Evolutionary conservation across 2,113 vertebrate genomes (phyloP).

Genomic region (Malurus elegans): DNA sequence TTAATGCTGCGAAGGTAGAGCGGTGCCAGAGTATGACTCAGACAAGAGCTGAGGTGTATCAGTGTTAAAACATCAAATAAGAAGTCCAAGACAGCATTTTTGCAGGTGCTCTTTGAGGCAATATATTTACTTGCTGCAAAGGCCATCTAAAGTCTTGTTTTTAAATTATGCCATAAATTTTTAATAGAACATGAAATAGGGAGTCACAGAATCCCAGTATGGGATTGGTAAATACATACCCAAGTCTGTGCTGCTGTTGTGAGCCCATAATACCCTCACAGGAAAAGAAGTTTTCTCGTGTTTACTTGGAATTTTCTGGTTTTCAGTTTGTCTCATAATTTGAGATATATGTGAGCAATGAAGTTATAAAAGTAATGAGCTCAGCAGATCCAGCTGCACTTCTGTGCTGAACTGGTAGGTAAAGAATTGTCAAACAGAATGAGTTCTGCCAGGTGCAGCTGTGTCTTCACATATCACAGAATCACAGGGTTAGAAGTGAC

Average conservation of each 20-base stretch:
- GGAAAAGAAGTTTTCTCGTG: not conserved
- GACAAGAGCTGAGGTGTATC: not conserved
- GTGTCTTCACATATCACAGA: not conserved
- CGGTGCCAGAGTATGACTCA: not conserved
- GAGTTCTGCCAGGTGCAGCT: not conserved
- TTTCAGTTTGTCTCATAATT: not conserved
- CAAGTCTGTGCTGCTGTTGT: not conserved
- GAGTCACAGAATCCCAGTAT: not conserved
- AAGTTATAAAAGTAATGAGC: not conserved
- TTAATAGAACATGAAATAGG: not conserved
- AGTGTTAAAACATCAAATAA: not conserved
- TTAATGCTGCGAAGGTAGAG: not conserved
- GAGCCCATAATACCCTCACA: not conserved
- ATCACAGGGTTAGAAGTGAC: not conserved
- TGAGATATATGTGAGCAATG: not conserved
- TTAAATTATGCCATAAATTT: not conserved
- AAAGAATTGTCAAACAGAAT: not conserved
- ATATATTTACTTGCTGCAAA: not conserved
- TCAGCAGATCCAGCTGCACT: not conserved
- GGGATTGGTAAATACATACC: not conserved
- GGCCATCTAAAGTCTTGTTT: not conserved
- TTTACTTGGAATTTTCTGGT: not conserved
- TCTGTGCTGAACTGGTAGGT: not conserved
- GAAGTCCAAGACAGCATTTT: not conserved
- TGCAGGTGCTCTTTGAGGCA: not conserved